Evolutionary conservation across 1,140 invertebrate species (phyloP).

Genomic region (Acromyrmex heyeri): DNA sequence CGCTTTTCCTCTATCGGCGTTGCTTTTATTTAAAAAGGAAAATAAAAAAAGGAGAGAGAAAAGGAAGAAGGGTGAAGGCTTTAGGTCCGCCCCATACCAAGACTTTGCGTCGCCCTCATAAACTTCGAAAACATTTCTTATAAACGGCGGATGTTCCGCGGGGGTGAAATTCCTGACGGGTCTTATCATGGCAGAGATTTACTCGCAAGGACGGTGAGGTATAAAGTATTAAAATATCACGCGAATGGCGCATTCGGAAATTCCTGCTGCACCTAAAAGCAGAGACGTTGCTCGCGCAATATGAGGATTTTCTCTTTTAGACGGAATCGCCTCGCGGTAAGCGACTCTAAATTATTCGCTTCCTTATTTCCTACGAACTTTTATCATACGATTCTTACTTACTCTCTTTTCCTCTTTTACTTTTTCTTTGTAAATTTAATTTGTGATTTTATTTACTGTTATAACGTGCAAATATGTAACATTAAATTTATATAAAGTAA

Average conservation of each 20-base stretch:
- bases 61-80: slow-evolving; percentile 39
- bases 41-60: slow-evolving; percentile 27
- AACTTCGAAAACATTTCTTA: slow-evolving; percentile 77
- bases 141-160: slow-evolving; percentile 72
- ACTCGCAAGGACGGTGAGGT: slow-evolving; percentile 64
- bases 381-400: neutral
- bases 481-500: neutral
- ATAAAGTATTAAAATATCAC: slow-evolving; percentile 76
- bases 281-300: slow-evolving; percentile 53
- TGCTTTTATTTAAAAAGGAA: slow-evolving; percentile 65
- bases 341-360: slow-evolving; percentile 49
- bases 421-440: slow-evolving; percentile 3
- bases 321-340: slow-evolving; percentile 37
- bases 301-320: slow-evolving; percentile 36
- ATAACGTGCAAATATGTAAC: neutral
- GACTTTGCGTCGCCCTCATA: slow-evolving; percentile 70
- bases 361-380: slow-evolving; percentile 29
- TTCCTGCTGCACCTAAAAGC: slow-evolving; percentile 58
- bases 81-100: slow-evolving; percentile 51
- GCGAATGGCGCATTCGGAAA: slow-evolving; percentile 61
- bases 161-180: slow-evolving; percentile 71
- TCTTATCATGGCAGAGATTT: slow-evolving; percentile 74
- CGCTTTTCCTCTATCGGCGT: slow-evolving; percentile 22
- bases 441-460: neutral
- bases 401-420: neutral